phyloP scores from a whole-genome alignment of 2,797 vertebrate species.

The Chanos chanos region DNA sequence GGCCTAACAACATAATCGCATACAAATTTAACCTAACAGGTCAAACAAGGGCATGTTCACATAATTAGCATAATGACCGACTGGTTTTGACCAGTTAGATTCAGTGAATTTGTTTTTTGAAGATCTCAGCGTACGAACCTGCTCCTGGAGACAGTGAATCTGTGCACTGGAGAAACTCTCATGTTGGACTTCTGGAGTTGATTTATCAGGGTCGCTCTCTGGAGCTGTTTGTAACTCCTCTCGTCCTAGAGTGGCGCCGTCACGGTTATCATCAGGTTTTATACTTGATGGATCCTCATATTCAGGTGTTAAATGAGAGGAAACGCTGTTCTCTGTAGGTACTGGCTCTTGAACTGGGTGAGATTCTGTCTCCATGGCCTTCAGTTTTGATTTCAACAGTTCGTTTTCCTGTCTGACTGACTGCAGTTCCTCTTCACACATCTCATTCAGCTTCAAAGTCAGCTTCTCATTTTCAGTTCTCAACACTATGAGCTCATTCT shows the following conservation, averaged over 20 bases:
- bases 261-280: not conserved
- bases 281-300: not conserved
- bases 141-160: conserved; percentile 9
- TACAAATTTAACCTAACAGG: too few relatives aligned
- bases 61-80: too few relatives aligned
- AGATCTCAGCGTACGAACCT: not conserved
- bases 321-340: not conserved
- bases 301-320: not conserved
- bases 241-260: not conserved
- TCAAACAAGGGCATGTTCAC: too few relatives aligned
- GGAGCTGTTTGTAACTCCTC: not conserved
- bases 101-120: not conserved
- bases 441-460: conserved; percentile 23
- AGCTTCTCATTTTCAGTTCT: conserved; percentile 29
- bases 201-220: not conserved
- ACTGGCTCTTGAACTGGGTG: not conserved
- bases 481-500: conserved; percentile 15
- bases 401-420: conserved; percentile 50
- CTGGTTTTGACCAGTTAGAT: not conserved
- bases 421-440: conserved; percentile 41
- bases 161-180: not conserved
- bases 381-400: conserved; percentile 50
- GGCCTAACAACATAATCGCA: too few relatives aligned
- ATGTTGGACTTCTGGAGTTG: not conserved
- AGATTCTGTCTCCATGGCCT: not conserved